Evolutionary conservation across 2,888 invertebrate genomes (phyloP).

Genomic region (Clusia tigrina): DNA sequence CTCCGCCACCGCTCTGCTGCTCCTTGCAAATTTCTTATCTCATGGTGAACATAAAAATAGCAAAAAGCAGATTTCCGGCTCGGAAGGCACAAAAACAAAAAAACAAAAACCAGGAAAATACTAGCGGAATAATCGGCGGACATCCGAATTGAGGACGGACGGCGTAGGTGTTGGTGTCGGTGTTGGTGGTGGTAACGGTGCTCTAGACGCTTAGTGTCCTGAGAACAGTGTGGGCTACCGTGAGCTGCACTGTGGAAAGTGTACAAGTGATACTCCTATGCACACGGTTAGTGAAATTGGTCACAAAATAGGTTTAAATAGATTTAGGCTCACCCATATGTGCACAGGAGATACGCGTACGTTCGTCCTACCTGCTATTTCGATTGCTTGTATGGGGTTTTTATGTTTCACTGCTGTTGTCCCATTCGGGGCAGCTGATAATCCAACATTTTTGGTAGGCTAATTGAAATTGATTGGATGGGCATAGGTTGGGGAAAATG

Average conservation of each 20-base stretch:
- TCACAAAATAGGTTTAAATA: conserved; percentile 40
- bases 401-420: conserved; percentile 19
- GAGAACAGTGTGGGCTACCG: conserved; percentile 26
- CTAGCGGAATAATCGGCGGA: conserved; percentile 46
- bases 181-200: conserved; percentile 15
- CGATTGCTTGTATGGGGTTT: not conserved
- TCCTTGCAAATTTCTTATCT: conserved; percentile 5
- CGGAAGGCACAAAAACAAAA: not conserved
- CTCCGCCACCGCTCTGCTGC: not conserved
- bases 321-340: conserved; percentile 43
- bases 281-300: conserved; percentile 28
- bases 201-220: conserved; percentile 34
- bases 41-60: not conserved
- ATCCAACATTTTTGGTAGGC: not conserved
- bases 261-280: conserved; percentile 18
- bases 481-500: too few relatives aligned
- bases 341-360: conserved; percentile 31
- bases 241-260: not conserved
- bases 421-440: conserved; percentile 14
- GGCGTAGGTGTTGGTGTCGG: conserved; percentile 2
- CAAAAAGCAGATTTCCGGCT: not conserved
- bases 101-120: not conserved
- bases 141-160: conserved; percentile 33
- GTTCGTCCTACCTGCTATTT: not conserved
- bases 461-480: conserved; percentile 11